Conservation (phyloP, 2,113 vertebrate genomes). For the Rhinogobius similis region DNA sequence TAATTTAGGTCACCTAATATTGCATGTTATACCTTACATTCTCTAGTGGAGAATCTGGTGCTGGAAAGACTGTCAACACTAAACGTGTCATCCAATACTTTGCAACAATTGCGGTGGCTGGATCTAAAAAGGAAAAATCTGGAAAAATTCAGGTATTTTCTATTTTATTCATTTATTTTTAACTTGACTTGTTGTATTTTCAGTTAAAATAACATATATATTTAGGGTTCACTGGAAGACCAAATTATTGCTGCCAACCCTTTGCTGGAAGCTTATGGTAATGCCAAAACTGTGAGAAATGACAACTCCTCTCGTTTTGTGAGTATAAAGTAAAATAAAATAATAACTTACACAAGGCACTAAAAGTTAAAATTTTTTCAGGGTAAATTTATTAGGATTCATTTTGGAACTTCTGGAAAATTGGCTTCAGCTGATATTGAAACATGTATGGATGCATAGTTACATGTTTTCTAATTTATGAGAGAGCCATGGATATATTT, state of each 20-base stretch:
- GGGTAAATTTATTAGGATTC: conserved; percentile 95
- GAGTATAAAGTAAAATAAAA: conserved; percentile 51
- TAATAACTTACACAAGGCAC: too few species aligned
- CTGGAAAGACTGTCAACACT: conserved; percentile 94
- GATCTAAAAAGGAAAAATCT: conserved; percentile 40
- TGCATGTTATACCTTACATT: not conserved
- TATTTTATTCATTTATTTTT: not conserved
- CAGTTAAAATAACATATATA: not conserved
- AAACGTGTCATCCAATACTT: conserved; percentile 95
- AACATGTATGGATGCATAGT: conserved; percentile 85
- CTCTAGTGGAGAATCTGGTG: conserved; percentile 91
- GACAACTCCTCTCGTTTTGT: conserved; percentile 87
- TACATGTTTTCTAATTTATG: not conserved
- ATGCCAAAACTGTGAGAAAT: conserved; percentile 86
- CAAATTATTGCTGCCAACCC: conserved; percentile 81
- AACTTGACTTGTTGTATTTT: not conserved
- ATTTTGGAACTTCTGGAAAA: conserved; percentile 87
- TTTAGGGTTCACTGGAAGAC: conserved; percentile 85
- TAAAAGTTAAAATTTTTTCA: not conserved
- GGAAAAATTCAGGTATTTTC: not conserved
- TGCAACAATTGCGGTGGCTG: conserved; percentile 86
- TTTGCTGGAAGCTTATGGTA: conserved; percentile 84
- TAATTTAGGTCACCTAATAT: not conserved
- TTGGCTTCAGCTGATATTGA: conserved; percentile 94
- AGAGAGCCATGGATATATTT: not conserved